Evolutionary conservation across 2,113 vertebrate genomes (phyloP).

Genomic region (Hypanus sabinus): DNA sequence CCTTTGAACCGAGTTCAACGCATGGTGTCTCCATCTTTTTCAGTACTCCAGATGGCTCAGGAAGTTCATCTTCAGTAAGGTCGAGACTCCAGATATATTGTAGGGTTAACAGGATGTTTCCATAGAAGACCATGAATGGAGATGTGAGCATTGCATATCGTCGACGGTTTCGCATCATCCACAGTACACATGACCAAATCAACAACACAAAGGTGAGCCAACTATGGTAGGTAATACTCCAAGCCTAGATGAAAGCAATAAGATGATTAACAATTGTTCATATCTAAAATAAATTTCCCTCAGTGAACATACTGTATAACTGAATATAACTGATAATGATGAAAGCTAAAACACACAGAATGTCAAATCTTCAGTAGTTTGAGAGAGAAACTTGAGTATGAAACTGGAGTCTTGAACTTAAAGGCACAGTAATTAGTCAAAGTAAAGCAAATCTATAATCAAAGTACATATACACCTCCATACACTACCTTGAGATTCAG

Average conservation of each 20-base stretch:
- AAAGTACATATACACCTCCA: too few relatives aligned
- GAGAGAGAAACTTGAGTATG: too few relatives aligned
- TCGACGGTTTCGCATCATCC: slow-evolving; percentile 90
- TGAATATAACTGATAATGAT: background rate
- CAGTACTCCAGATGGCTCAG: slow-evolving; percentile 67
- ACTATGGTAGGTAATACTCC: slow-evolving; percentile 98
- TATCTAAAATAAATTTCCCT: slow-evolving; percentile 39
- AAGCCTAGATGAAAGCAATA: slow-evolving; percentile 59
- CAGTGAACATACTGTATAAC: background rate
- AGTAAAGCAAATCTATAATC: too few relatives aligned
- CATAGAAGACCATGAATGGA: slow-evolving; percentile 93
- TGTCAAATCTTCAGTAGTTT: too few relatives aligned
- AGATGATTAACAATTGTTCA: background rate
- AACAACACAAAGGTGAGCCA: slow-evolving; percentile 92
- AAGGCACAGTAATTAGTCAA: too few relatives aligned
- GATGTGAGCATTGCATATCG: slow-evolving; percentile 93
- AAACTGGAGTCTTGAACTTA: too few relatives aligned
- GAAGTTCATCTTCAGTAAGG: slow-evolving; percentile 52
- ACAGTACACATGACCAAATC: slow-evolving; percentile 89
- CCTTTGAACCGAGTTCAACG: slow-evolving; percentile 80
- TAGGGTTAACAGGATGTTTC: slow-evolving; percentile 75
- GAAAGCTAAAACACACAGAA: background rate
- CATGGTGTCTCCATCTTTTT: slow-evolving; percentile 62
- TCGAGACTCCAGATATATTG: slow-evolving; percentile 95
- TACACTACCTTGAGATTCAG: too few relatives aligned